Conservation (phyloP, 2,888 invertebrate species). For the Eueremaeus valkanovi region DNA sequence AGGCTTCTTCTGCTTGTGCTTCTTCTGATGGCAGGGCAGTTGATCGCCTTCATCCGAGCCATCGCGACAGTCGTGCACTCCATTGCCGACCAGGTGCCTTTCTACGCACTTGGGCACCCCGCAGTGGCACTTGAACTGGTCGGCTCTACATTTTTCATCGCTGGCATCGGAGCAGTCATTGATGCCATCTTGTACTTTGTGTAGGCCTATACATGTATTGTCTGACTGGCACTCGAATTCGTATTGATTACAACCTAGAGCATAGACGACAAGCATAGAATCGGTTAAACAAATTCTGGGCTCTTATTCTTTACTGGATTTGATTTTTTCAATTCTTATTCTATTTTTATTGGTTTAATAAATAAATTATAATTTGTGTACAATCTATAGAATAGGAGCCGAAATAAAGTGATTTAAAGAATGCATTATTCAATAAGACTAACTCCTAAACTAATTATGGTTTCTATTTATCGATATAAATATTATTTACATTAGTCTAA, state of each 20-base stretch:
- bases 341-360: background rate
- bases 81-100: conserved; percentile 52
- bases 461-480: background rate
- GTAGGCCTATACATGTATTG: conserved; percentile 48
- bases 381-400: too few relatives aligned
- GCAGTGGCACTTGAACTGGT: conserved; percentile 54
- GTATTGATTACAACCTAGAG: conserved; percentile 40
- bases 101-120: conserved; percentile 54
- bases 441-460: conserved; percentile 1
- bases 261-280: background rate
- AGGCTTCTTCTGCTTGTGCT: conserved; percentile 17
- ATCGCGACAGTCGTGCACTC: conserved; percentile 54
- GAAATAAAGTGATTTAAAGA: too few relatives aligned
- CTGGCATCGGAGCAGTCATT: conserved; percentile 51
- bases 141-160: conserved; percentile 53
- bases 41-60: conserved; percentile 54
- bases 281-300: too few relatives aligned
- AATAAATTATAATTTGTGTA: too few relatives aligned
- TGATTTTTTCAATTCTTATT: background rate
- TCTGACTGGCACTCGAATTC: conserved; percentile 45
- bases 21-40: conserved; percentile 21
- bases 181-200: conserved; percentile 49
- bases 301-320: too few relatives aligned
- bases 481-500: conserved; percentile 6
- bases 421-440: background rate